Percentiles rank a stretch among this genome's conserved stretches.
Conservation (phyloP, 2,797 vertebrate genomes). For the Ammospiza maritima region DNA sequence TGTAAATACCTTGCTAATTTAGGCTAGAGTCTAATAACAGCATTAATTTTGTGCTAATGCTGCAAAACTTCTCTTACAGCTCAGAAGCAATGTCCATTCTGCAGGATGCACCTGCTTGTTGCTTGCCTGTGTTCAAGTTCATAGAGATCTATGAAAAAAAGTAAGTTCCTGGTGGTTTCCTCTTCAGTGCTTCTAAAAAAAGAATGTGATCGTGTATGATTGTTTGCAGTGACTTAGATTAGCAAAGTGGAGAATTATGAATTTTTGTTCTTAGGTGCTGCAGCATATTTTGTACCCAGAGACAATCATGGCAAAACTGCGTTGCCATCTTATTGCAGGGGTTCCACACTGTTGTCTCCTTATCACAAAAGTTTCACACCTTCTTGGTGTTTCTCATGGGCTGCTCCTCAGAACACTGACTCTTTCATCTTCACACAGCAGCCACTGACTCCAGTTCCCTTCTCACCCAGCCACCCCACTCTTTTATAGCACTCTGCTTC, state of each 20-base stretch:
- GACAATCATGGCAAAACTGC: not conserved
- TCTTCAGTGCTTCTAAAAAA: not conserved
- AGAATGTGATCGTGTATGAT: not conserved
- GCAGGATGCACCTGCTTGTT: slow-evolving; percentile 94
- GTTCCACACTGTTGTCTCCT: too few species aligned
- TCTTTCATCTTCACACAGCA: too few species aligned
- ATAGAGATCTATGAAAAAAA: slow-evolving; percentile 96
- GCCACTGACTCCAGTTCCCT: too few species aligned
- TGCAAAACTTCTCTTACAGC: slow-evolving; percentile 72
- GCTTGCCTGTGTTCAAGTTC: slow-evolving; percentile 94
- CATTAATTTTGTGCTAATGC: not conserved
- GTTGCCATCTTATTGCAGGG: too few species aligned
- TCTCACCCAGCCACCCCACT: too few species aligned
- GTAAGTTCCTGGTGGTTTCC: slow-evolving; percentile 73
- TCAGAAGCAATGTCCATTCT: slow-evolving; percentile 90
- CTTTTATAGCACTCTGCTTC: too few species aligned
- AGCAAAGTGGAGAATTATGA: not conserved
- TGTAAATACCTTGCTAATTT: rapidly evolving
- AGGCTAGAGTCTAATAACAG: not conserved
- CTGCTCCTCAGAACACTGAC: too few species aligned
- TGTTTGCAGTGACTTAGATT: not conserved
- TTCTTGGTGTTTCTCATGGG: too few species aligned
- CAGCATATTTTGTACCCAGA: not conserved
- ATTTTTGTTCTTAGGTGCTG: not conserved
- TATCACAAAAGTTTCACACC: too few species aligned